Evolutionary conservation across 92 coral and sea anemone species (phyloP).

Genomic region (Zoanthus gigantus): DNA sequence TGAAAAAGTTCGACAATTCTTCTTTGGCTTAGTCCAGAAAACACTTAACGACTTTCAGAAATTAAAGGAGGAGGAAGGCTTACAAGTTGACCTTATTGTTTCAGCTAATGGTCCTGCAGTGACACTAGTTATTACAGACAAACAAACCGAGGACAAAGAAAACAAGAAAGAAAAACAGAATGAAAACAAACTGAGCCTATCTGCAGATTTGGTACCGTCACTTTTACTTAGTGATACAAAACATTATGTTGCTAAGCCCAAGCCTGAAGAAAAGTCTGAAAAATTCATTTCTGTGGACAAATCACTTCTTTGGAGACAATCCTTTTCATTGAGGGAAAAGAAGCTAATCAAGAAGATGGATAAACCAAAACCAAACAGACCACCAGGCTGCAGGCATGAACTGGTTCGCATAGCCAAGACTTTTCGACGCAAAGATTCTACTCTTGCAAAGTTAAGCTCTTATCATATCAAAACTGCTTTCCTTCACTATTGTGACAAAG

Average conservation of each 20-base stretch:
- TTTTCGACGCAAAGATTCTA: slow-evolving; percentile 40
- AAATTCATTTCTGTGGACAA: not conserved
- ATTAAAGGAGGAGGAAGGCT: not conserved
- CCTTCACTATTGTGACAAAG: slow-evolving; percentile 19
- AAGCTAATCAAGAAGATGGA: slow-evolving; percentile 30
- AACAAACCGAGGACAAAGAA: slow-evolving; percentile 24
- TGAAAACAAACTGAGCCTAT: slow-evolving; percentile 20
- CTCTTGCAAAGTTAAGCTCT: slow-evolving; percentile 19
- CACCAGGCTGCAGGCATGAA: slow-evolving; percentile 38
- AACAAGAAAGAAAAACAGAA: not conserved
- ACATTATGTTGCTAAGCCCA: slow-evolving; percentile 45
- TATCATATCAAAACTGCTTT: slow-evolving; percentile 44
- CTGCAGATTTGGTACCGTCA: slow-evolving; percentile 53
- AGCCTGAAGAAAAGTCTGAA: not conserved
- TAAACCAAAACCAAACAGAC: slow-evolving; percentile 24
- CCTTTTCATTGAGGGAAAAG: slow-evolving; percentile 40
- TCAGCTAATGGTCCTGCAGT: slow-evolving; percentile 84
- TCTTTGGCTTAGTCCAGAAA: slow-evolving; percentile 40
- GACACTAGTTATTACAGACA: slow-evolving; percentile 70
- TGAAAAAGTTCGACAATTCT: slow-evolving; percentile 21
- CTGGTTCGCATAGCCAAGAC: slow-evolving; percentile 36
- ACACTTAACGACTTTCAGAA: slow-evolving; percentile 23
- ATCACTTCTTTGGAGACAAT: slow-evolving; percentile 30
- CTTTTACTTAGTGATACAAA: slow-evolving; percentile 49
- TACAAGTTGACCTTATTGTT: slow-evolving; percentile 56